Conservation (phyloP, 2,888 invertebrate species). For the Tridacna crocea region DNA sequence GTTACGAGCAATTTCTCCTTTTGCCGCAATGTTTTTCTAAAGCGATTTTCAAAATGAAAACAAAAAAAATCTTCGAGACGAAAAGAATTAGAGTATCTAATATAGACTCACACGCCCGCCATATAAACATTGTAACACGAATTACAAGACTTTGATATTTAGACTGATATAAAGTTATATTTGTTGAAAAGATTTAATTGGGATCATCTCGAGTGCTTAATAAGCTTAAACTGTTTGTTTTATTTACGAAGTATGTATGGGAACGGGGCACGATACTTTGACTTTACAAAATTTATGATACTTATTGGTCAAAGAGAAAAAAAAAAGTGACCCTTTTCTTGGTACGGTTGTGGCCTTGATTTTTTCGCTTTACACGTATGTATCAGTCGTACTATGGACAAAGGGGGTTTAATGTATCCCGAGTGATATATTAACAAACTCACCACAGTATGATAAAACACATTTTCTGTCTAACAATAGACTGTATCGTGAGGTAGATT, state of each 20-base stretch:
- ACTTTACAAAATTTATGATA: not conserved
- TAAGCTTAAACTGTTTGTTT: conserved; percentile 9
- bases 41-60: not conserved
- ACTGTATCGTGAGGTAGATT: no score
- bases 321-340: not conserved
- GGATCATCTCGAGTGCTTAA: conserved; percentile 29
- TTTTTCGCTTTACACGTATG: not conserved
- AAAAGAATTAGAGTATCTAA: not conserved
- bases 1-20: not conserved
- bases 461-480: no score
- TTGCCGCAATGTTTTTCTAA: not conserved
- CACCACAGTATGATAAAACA: no score
- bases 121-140: not conserved
- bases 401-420: no score
- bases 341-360: not conserved
- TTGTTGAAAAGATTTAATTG: conserved; percentile 40
- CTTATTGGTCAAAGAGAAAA: not conserved
- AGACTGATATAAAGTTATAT: conserved; percentile 32
- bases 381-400: not conserved
- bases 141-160: conserved; percentile 34
- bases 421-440: no score
- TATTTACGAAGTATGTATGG: not conserved
- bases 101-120: conserved; percentile 1
- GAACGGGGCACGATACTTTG: not conserved
- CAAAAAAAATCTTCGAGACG: not conserved